These are phyloP conservation scores for Poeciliopsis retropinna DNA, from an alignment of 2,113 vertebrate genomes.

Conservation along the genomic window DNA sequence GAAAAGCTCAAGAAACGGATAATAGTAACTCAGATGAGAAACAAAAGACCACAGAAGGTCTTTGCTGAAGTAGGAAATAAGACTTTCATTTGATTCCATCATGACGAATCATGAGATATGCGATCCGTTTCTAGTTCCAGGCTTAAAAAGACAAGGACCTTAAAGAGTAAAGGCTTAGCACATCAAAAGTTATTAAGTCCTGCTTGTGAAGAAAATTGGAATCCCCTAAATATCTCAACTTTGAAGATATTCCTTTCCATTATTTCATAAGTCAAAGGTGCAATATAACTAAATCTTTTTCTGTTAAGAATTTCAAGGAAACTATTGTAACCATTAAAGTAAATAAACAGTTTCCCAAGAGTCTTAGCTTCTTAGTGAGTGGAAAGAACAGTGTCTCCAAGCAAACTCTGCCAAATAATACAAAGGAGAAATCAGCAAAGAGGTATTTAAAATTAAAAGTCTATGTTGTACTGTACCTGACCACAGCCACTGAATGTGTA, in stretches of 20 bases:
- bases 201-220: slow-evolving; percentile 40
- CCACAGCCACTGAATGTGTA: slow-evolving; percentile 1
- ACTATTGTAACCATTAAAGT: slow-evolving; percentile 2
- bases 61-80: slow-evolving; percentile 68
- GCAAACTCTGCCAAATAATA: slow-evolving; percentile 9
- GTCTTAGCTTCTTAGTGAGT: slow-evolving; percentile 45
- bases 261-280: slow-evolving; percentile 6
- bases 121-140: slow-evolving; percentile 27
- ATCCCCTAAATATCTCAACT: slow-evolving; percentile 13
- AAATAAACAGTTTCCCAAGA: slow-evolving; percentile 16
- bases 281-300: neutral
- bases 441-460: slow-evolving; percentile 9
- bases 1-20: slow-evolving; percentile 78
- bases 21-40: slow-evolving; percentile 65
- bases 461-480: slow-evolving; percentile 4
- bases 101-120: neutral
- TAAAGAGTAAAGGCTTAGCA: neutral
- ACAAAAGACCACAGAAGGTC: slow-evolving; percentile 71
- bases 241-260: neutral
- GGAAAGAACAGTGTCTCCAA: slow-evolving; percentile 31
- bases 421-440: slow-evolving; percentile 3
- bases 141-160: slow-evolving; percentile 28
- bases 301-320: slow-evolving; percentile 5
- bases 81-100: neutral
- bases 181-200: slow-evolving; percentile 3